Base-by-base conservation (phyloP, 92 coral and sea anemone genomes). In the Desmophyllum pertusum region DNA sequence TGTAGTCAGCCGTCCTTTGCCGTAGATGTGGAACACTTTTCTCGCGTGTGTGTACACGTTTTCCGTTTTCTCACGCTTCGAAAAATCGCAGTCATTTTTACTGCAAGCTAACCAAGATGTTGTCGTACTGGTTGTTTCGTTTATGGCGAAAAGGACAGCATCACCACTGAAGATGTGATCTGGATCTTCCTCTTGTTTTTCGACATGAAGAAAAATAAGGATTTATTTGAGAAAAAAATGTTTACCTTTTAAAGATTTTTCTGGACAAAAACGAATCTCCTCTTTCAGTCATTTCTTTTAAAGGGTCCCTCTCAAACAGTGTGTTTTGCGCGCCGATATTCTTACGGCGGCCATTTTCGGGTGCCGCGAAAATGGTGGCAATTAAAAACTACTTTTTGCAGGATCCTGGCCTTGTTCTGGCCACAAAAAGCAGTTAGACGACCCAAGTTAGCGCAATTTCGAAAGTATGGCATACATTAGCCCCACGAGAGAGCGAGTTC, bases 161-260 rank as follows among this genome's bases (percentile, higher is more conserved):
- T 75, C 79, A 1, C 79, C 65, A 75, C 79, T 75, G 30, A 48
- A 75, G 21, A 75, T 52, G 23, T 52, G 42, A 75, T 75, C 79
- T 52, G 79, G 79, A 36, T 75, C 48, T 52, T 75, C 79, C 15
- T 75, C 79, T 52, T n/a, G 33, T 27, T 59, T 33, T 59, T 1
- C 64, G 13, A 23, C n/a, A 25, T 25, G 63, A 23, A 55, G 23
- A 55, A 55, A 55, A 23, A 55, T 10, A 43, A 45, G 14, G 6
- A 55, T 6, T 5, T 18, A 27, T 18, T 6, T 55, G 0, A 55
- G 63, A n/a, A n/a, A n/a, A n/a, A n/a, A n/a, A n/a, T n/a, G n/a
- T n/a, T n/a, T n/a, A n/a, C n/a, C 63, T 55, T 23, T 55, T 11
- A 11, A 6, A 1, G 27, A 9, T 23, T 11, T 55, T 55, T 55